These are phyloP conservation scores for Aplysina aerophoba DNA, from an alignment of 37 sponge, comb jelly and placozoan genomes.

Conservation along the genomic window DNA sequence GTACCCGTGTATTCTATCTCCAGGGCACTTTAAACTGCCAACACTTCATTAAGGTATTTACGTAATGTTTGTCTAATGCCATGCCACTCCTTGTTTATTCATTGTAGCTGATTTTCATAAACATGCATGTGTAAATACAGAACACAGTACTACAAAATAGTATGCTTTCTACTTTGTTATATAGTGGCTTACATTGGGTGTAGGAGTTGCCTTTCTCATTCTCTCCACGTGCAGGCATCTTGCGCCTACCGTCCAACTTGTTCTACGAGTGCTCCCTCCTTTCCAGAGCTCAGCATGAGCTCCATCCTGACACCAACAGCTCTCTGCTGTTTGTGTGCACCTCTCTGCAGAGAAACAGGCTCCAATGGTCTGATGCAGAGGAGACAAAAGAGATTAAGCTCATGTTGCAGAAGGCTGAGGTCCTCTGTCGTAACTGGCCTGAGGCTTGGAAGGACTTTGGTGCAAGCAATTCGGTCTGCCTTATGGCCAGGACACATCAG, in stretches of 20 bases:
- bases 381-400: not conserved
- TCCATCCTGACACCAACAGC: slow-evolving; percentile 20
- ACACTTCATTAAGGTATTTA: too few species aligned
- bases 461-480: not conserved
- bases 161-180: too few species aligned
- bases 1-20: not conserved
- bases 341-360: not conserved
- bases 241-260: slow-evolving; percentile 73
- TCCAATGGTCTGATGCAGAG: not conserved
- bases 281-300: slow-evolving; percentile 35
- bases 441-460: slow-evolving; percentile 18
- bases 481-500: slow-evolving; percentile 17
- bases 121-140: too few species aligned
- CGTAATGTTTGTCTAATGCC: too few species aligned
- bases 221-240: too few species aligned
- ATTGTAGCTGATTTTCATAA: not conserved
- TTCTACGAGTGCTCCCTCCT: slow-evolving; percentile 69
- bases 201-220: too few species aligned
- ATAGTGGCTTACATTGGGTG: too few species aligned
- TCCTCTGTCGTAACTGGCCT: not conserved
- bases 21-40: too few species aligned
- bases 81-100: not conserved
- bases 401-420: not conserved
- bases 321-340: slow-evolving; percentile 38
- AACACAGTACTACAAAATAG: too few species aligned